Percentiles rank a stretch among this genome's conserved stretches.
Conservation (phyloP, 2,888 invertebrate genomes). For the Liodrosophila aerea region DNA sequence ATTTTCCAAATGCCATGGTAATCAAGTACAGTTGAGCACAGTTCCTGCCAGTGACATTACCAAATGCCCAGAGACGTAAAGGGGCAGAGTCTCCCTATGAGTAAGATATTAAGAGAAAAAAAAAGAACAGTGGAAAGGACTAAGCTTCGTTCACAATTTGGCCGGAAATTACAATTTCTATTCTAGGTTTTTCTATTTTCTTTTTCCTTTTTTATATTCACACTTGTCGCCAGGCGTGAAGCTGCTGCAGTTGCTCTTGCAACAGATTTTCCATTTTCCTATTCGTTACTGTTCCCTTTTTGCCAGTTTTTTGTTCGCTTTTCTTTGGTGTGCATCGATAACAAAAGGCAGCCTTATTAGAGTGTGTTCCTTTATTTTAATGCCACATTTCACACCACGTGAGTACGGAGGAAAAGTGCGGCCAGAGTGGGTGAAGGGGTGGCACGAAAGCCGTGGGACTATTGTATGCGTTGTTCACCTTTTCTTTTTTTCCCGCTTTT, state of each 20-base stretch:
- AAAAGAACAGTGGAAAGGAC: too few species aligned
- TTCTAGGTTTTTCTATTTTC: background rate
- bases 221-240: constrained; percentile 7
- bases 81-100: too few species aligned
- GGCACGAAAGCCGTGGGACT: constrained; percentile 4
- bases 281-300: background rate
- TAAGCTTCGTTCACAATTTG: constrained; percentile 49
- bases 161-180: constrained; percentile 49
- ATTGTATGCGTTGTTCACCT: constrained; percentile 34
- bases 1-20: constrained; percentile 6
- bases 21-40: constrained; percentile 3
- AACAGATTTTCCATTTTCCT: constrained; percentile 14
- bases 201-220: constrained; percentile 3
- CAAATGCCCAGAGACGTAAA: constrained; percentile 4
- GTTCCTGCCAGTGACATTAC: constrained; percentile 13
- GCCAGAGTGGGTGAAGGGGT: background rate
- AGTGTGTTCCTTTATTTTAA: constrained; percentile 75
- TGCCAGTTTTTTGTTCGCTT: constrained; percentile 13
- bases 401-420: constrained; percentile 8
- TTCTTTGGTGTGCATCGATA: constrained; percentile 48
- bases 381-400: constrained; percentile 70
- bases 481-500: constrained; percentile 45
- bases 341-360: constrained; percentile 73
- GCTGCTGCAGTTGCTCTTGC: constrained; percentile 28
- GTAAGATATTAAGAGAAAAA: constrained; percentile 39